Evolutionary conservation across 1,140 invertebrate species (phyloP).

Genomic region (Cherax quadricarinatus): DNA sequence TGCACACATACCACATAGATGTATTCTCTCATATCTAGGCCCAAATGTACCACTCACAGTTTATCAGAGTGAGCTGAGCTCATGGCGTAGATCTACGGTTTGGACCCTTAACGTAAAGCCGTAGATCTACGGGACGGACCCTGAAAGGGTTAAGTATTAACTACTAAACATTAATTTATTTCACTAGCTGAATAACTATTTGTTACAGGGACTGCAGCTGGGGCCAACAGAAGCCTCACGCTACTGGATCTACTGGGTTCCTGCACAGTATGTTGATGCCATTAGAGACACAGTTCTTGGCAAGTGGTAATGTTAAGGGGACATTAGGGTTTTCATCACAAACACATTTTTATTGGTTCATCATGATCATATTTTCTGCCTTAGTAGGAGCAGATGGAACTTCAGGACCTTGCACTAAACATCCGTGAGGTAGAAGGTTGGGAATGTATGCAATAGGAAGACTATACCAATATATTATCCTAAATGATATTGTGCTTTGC

Average conservation of each 20-base stretch:
- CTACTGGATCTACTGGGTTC: slow-evolving; percentile 97
- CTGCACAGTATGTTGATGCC: slow-evolving; percentile 92
- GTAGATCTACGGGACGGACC: too few species aligned
- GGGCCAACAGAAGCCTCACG: slow-evolving; percentile 92
- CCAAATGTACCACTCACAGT: too few species aligned
- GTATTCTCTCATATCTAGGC: too few species aligned
- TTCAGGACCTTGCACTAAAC: background rate
- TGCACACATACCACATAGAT: too few species aligned
- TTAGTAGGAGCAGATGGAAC: slow-evolving; percentile 27
- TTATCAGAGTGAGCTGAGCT: too few species aligned
- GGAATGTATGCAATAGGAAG: background rate
- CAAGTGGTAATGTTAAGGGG: slow-evolving; percentile 83
- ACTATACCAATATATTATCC: background rate
- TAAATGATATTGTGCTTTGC: background rate
- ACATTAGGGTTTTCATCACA: slow-evolving; percentile 4
- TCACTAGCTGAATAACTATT: too few species aligned
- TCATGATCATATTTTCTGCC: slow-evolving; percentile 43
- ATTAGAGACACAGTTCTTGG: slow-evolving; percentile 94
- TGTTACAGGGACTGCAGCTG: slow-evolving; percentile 86
- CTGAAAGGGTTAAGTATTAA: too few species aligned
- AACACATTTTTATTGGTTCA: slow-evolving; percentile 35
- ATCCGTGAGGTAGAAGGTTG: background rate
- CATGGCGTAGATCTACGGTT: too few species aligned
- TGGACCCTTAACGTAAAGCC: too few species aligned
- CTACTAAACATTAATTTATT: background rate